Conservation (phyloP, 2,113 vertebrate species). For the Prolemur simus region DNA sequence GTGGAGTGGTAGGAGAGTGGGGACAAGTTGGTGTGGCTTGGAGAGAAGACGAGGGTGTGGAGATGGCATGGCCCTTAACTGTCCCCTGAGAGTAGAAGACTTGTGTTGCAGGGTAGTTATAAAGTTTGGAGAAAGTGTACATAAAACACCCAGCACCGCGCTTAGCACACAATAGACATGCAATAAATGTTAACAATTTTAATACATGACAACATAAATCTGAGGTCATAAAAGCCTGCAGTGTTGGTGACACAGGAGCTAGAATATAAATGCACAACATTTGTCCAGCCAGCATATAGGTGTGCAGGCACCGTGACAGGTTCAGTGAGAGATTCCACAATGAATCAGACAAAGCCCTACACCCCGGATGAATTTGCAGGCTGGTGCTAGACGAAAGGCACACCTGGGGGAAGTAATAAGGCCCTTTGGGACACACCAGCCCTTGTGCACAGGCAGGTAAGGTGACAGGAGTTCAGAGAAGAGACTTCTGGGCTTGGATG, state of each 20-base stretch:
- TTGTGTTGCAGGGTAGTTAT: background rate
- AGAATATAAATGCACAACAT: background rate
- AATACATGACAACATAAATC: background rate
- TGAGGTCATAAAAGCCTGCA: background rate
- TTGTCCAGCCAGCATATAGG: background rate
- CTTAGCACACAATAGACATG: background rate
- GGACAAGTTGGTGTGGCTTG: background rate
- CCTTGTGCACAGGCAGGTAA: rapidly evolving
- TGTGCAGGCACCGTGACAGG: no score
- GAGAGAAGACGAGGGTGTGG: background rate
- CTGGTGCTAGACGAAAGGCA: background rate
- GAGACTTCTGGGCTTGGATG: background rate
- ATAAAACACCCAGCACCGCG: background rate
- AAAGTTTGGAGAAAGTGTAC: background rate
- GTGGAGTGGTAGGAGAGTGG: background rate
- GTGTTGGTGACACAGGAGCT: background rate
- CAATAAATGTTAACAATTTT: background rate
- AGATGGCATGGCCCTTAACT: background rate
- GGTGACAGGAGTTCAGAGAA: background rate
- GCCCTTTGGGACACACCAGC: background rate
- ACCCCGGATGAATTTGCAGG: background rate
- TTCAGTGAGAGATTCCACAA: background rate
- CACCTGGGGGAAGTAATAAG: background rate
- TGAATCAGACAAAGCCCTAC: background rate
- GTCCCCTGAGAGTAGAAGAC: background rate